Evolutionary conservation across 1,140 invertebrate species (phyloP), one percentile per base, ranked within the genome.

Genomic region (Zophobas atratus): DNA sequence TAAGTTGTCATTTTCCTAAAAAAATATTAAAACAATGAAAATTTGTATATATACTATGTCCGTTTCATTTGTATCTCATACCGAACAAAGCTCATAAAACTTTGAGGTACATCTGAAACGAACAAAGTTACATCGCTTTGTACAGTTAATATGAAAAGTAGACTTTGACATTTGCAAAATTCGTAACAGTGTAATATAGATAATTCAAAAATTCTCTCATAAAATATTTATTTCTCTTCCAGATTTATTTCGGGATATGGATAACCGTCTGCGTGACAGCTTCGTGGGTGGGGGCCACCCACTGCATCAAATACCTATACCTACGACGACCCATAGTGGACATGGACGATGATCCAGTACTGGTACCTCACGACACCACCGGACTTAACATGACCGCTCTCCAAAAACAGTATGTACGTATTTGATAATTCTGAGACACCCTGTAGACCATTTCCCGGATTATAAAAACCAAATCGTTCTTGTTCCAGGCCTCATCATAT

Each of bases 251-350:
- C 84, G 96, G 96, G 46, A 91, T 96, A 70, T 93, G 95, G 86
- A 94, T 97, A 74, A 96, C 94, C 41, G 89, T 94, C 55, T 92
- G 93, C 79, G 92, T 97, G 60, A 95, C 95, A 33, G 92, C 92
- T 8, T 94, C 94, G n/a, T 97, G 95, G 95, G 95, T 97, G 36
- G 95, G 94, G 6, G 92, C 94, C 5, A 96, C 95, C 1, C 95
- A 97, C 84, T 93, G 93, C 84, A 94, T 97, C 79, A 96, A 96
- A 88, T 94, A 95, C 85, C 91, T 96, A 84, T 97, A 95, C 85
- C 88, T 93, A 79, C 81, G 86, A 73, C 87, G 90, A 81, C 87
- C 89, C 33, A 84, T 83, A 35, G 82, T 78, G 33, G 80, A 83
- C 4, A 56, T 55, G 35, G 84, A 86, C 79, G 84, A 86, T 86